phyloP scores from a whole-genome alignment of 2,113 vertebrate species.

The Sander vitreus region DNA sequence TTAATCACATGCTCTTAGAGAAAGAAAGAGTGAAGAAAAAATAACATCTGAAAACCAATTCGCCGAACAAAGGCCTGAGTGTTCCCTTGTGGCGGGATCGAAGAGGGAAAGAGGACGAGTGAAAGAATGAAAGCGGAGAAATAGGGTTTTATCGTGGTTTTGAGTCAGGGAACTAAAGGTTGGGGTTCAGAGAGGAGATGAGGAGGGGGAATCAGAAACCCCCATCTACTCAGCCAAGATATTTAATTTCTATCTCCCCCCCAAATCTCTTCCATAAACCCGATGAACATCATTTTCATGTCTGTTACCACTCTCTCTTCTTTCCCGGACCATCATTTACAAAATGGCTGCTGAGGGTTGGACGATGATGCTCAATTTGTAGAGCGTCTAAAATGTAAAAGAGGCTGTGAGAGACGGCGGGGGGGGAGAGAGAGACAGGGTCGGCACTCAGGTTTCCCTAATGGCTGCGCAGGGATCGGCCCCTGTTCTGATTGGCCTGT shows the following conservation, averaged over 20 bases:
- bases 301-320: slow-evolving; percentile 73
- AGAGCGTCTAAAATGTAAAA: slow-evolving; percentile 64
- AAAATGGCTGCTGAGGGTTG: slow-evolving; percentile 75
- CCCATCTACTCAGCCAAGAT: slow-evolving; percentile 53
- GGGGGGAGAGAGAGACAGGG: background rate
- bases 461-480: slow-evolving; percentile 70
- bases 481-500: slow-evolving; percentile 71
- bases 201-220: slow-evolving; percentile 41
- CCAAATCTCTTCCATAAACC: slow-evolving; percentile 55
- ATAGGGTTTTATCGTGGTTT: slow-evolving; percentile 76
- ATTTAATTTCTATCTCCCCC: slow-evolving; percentile 73
- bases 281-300: slow-evolving; percentile 70
- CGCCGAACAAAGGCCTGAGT: slow-evolving; percentile 76
- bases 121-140: slow-evolving; percentile 68
- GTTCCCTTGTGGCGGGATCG: slow-evolving; percentile 76
- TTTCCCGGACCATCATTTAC: slow-evolving; percentile 60
- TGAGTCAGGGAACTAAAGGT: slow-evolving; percentile 72
- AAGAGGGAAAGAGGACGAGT: slow-evolving; percentile 63
- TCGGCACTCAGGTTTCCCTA: slow-evolving; percentile 74
- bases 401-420: slow-evolving; percentile 67
- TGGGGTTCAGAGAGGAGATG: slow-evolving; percentile 57
- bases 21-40: slow-evolving; percentile 73
- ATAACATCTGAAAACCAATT: slow-evolving; percentile 82
- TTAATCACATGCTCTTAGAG: slow-evolving; percentile 70
- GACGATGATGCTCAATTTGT: slow-evolving; percentile 82